phyloP scores from a whole-genome alignment of 2,888 invertebrate species.

The Dromius quadrimaculatus region DNA sequence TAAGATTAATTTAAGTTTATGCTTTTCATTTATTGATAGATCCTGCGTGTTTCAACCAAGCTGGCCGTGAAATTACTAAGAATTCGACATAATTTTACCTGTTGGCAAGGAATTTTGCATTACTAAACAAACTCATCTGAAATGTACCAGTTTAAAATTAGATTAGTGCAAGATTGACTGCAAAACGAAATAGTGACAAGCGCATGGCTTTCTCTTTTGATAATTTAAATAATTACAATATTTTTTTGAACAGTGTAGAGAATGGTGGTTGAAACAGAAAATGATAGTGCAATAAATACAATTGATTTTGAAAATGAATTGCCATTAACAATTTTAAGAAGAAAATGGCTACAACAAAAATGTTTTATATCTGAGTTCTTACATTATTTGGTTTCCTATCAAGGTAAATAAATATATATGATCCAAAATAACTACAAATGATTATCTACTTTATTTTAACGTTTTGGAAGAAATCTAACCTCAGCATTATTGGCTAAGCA shows the following conservation, averaged over 20 bases:
- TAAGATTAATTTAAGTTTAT: no score
- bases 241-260: background rate
- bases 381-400: constrained; percentile 67
- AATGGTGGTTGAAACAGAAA: constrained; percentile 25
- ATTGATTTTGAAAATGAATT: constrained; percentile 53
- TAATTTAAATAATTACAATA: no score
- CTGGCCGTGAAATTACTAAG: no score
- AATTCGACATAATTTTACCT: constrained; percentile 24
- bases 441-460: no score
- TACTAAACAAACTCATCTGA: constrained; percentile 39
- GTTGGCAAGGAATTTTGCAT: constrained; percentile 34
- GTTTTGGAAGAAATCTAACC: no score
- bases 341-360: constrained; percentile 61
- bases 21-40: no score
- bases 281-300: constrained; percentile 3
- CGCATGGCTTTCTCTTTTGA: no score
- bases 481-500: no score
- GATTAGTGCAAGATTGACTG: constrained; percentile 3
- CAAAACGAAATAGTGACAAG: no score
- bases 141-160: constrained; percentile 8
- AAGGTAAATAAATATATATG: no score
- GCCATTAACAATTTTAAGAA: constrained; percentile 59
- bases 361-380: constrained; percentile 67
- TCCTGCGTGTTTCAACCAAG: constrained; percentile 1
- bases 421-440: no score